phyloP scores from a whole-genome alignment of 1,140 invertebrate species.

The Drosophila dunni region DNA sequence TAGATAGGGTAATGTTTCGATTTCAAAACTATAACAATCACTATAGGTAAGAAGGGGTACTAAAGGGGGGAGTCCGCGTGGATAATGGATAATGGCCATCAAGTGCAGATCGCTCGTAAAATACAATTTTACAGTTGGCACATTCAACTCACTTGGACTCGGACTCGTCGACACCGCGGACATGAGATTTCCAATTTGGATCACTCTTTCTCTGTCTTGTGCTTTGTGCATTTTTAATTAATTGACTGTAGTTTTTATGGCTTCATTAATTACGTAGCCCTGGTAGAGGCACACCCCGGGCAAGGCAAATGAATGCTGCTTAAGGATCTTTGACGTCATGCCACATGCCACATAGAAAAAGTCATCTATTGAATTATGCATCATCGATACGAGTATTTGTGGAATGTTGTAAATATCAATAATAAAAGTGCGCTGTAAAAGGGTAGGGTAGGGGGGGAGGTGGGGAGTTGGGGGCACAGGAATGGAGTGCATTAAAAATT shows the following conservation, averaged over 20 bases:
- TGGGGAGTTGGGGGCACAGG: conserved; percentile 16
- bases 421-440: conserved; percentile 80
- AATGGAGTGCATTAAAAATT: conserved; percentile 81
- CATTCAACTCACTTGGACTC: conserved; percentile 40
- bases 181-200: conserved; percentile 48
- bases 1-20: conserved; percentile 9
- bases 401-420: conserved; percentile 75
- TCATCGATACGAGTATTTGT: conserved; percentile 61
- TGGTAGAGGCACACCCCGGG: background rate
- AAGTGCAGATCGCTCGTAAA: conserved; percentile 81
- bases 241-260: conserved; percentile 84
- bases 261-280: conserved; percentile 81
- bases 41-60: background rate
- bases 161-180: conserved; percentile 43
- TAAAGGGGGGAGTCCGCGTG: conserved; percentile 5
- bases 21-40: conserved; percentile 5
- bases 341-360: conserved; percentile 40
- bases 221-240: conserved; percentile 81
- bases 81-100: conserved; percentile 78
- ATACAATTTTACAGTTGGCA: conserved; percentile 78
- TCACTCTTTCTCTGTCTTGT: conserved; percentile 13
- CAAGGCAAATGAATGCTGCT: conserved; percentile 20
- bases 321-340: conserved; percentile 70
- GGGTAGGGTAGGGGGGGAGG: background rate
- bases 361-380: conserved; percentile 72